Evolutionary conservation across 2,113 vertebrate species (phyloP), one percentile per base, ranked within the genome.

Genomic region (Eulemur rufifrons): DNA sequence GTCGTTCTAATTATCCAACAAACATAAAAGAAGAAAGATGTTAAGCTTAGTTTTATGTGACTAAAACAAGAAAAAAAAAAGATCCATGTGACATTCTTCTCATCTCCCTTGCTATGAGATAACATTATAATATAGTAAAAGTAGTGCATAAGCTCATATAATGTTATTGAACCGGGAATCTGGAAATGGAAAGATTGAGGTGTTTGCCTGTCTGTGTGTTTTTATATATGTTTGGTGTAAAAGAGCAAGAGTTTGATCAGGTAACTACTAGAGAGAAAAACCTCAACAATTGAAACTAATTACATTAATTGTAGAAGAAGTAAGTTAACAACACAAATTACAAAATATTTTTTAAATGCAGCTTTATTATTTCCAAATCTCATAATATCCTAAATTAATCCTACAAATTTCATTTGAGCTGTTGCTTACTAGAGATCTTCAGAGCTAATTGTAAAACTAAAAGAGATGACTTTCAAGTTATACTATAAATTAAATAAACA

Each of bases 1-100:
- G 23, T 91, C 39, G 78, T 95, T 82, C 87, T 94, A 91, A 92
- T 96, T 95, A 96, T 20, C 42, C 27, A 92, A 66, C 15, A 97
- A 92, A 77, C 9, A 74, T 61, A 85, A 80, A 89, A n/a, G 42
- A 86, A 93, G 32, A 86, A 86, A 91, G 89, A 25, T 82, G 32
- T 54, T 64, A 87, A 92, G 6, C 66, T 95, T 89, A 50, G 17
- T 52, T 88, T 94, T 47, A 61, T 76, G 23, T 89, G 18, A 80
- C n/a, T 92, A 82, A 92, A 95, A 39, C 20, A 73, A 83, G 37
- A 0, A 52, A 13, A 69, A 78, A 23, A 34, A 54, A 56, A 66
- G 8, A 78, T 39, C 7, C 6, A 56, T 45, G 25, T 86, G 6
- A 42, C 11, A 52, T 37, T 82, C 34, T 71, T 94, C 14, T 92